Evolutionary conservation across 53 echinoderm and acorn worm species (phyloP), one percentile per base, ranked within the genome.

Genomic region (Echinarachnius parma): DNA sequence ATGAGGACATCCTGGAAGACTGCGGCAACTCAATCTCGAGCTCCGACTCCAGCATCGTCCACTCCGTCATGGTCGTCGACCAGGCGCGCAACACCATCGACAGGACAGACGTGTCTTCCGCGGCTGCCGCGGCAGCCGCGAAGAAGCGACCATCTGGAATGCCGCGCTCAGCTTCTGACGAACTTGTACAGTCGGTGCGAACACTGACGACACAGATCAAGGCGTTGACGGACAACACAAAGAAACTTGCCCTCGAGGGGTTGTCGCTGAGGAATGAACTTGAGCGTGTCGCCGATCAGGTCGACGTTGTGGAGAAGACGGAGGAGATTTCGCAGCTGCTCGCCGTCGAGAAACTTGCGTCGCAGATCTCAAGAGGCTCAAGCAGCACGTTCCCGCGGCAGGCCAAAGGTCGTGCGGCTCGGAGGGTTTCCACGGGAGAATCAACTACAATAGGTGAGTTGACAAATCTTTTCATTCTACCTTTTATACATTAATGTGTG

Each of bases 271-370:
- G 74, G 9, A 72, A 72, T 28, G 74, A 72, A 34, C 58, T 72
- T 8, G 74, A 72, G 57, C 54, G 74, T 28, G 74, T 72, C 28
- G 74, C 74, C 35, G 74, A 72, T 25, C 74, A 72, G 57, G 74
- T 72, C 1, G 74, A 72, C 29, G 36, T 36, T 7, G 74, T 42
- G 1, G 74, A 72, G 28, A 72, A 72, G 39, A 37, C 74, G 21
- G 74, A 72, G 34, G 74, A 72, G 36, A 55, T 72, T 14, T 36
- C 74, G 10, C 39, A 72, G 27, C 74, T 72, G 9, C 57, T 72
- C 9, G 74, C 74, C 4, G 74, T 30, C 0, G 74, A 72, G 74
- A 72, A 72, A 28, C 28, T 72, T 4, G 56, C 36, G 57, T 30
- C 49, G 44, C 69, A 50, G 33, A 21, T 52, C 50, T 31, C 50